Percentiles rank a stretch among this genome's conserved stretches.
These are phyloP conservation scores for Sialia sialis DNA, from an alignment of 2,113 vertebrate species.

Conservation along the genomic window DNA sequence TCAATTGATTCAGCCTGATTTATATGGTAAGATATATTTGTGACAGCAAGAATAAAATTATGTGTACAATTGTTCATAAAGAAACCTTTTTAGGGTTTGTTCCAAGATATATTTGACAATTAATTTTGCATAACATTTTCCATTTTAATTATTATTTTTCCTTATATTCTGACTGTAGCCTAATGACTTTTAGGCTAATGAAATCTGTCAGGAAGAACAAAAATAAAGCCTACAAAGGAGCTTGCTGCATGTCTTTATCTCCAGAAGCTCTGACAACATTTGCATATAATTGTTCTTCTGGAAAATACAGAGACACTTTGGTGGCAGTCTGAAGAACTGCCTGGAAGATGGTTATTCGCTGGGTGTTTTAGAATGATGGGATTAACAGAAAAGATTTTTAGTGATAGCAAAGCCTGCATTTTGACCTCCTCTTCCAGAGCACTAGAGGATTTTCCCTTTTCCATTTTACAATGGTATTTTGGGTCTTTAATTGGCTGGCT, in stretches of 20 bases:
- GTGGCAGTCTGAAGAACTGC: neutral
- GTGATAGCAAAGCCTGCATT: neutral
- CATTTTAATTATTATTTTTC: constrained; percentile 20
- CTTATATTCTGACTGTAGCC: neutral
- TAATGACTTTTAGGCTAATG: neutral
- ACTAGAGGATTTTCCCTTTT: neutral
- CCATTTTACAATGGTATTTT: neutral
- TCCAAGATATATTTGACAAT: neutral
- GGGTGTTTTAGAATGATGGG: neutral
- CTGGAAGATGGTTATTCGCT: neutral
- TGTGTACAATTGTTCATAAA: neutral
- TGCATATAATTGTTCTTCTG: constrained; percentile 1
- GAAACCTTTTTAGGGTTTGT: neutral
- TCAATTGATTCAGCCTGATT: neutral
- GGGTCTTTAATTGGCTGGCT: neutral
- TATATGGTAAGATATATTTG: neutral
- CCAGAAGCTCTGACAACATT: neutral
- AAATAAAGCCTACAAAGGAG: neutral
- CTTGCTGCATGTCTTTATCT: neutral
- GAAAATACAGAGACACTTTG: neutral
- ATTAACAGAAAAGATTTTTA: neutral
- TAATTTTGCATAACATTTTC: neutral
- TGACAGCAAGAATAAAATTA: neutral
- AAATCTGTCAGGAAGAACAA: neutral
- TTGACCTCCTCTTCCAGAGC: neutral